These are phyloP conservation scores for Phymorhynchus buccinoides DNA, from an alignment of 1,140 invertebrate species.

Conservation along the genomic window DNA sequence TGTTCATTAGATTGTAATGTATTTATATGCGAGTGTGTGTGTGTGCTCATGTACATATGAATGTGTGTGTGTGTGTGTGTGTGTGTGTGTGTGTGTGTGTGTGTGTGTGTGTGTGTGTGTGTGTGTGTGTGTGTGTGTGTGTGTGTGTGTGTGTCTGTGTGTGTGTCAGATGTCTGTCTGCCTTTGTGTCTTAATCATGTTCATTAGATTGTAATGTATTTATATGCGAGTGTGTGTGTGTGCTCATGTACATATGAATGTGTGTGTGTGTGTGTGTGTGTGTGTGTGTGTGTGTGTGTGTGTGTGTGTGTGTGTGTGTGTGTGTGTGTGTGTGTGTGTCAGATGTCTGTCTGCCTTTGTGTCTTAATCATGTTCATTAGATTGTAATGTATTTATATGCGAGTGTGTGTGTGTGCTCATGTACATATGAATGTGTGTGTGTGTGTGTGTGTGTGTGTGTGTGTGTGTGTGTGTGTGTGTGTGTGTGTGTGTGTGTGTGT, in stretches of 20 bases:
- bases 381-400: not conserved
- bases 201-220: not conserved
- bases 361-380: not conserved
- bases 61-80: conserved; percentile 9
- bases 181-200: too few species aligned
- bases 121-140: not conserved
- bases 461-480: conserved; percentile 69
- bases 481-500: not conserved
- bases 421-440: not conserved
- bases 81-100: not conserved
- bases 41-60: not conserved
- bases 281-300: conserved; percentile 62
- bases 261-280: not conserved
- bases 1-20: not conserved
- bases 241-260: not conserved
- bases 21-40: not conserved
- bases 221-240: not conserved
- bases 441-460: not conserved
- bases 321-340: not conserved
- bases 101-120: not conserved
- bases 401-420: not conserved
- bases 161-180: not conserved
- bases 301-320: conserved; percentile 54
- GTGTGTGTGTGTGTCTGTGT: not conserved
- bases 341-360: not conserved